phyloP scores from a whole-genome alignment of 2,888 invertebrate genomes.

The Drosophila sordidula region DNA sequence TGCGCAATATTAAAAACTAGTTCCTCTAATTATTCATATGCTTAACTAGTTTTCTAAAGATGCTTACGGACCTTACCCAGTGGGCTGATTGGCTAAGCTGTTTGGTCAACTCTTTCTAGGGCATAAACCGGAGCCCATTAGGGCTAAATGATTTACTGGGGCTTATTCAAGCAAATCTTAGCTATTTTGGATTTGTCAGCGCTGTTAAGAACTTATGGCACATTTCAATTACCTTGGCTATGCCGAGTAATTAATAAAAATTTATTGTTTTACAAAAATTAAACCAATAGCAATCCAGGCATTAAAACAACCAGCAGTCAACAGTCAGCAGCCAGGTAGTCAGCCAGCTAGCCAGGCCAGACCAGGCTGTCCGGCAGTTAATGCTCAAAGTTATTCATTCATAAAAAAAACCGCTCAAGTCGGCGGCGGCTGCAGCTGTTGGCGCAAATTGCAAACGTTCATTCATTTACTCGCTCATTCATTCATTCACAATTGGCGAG shows the following conservation, averaged over 20 bases:
- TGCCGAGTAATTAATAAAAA: constrained; percentile 53
- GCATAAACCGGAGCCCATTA: constrained; percentile 38
- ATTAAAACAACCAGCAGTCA: constrained; percentile 45
- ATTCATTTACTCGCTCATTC: constrained; percentile 60
- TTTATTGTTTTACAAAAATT: constrained; percentile 60
- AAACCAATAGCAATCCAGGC: constrained; percentile 46
- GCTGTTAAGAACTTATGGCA: constrained; percentile 24
- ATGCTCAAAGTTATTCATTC: constrained; percentile 71
- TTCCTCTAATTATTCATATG: constrained; percentile 50
- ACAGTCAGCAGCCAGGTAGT: not conserved
- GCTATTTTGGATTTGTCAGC: constrained; percentile 15
- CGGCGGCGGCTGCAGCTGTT: constrained; percentile 48
- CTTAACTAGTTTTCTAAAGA: constrained; percentile 45
- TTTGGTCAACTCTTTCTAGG: constrained; percentile 34
- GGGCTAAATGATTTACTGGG: constrained; percentile 14
- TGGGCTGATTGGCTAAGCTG: constrained; percentile 23
- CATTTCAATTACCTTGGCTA: constrained; percentile 34
- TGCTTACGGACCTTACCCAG: constrained; percentile 9
- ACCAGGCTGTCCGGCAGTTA: constrained; percentile 33
- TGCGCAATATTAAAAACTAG: constrained; percentile 57
- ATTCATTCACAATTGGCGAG: constrained; percentile 61
- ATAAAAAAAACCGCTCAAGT: constrained; percentile 51
- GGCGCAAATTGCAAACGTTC: constrained; percentile 68
- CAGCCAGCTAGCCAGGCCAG: constrained; percentile 1
- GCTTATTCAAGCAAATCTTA: constrained; percentile 13